These are phyloP conservation scores for Sandelia bainsii DNA, from an alignment of 2,797 vertebrate genomes.

Conservation along the genomic window DNA sequence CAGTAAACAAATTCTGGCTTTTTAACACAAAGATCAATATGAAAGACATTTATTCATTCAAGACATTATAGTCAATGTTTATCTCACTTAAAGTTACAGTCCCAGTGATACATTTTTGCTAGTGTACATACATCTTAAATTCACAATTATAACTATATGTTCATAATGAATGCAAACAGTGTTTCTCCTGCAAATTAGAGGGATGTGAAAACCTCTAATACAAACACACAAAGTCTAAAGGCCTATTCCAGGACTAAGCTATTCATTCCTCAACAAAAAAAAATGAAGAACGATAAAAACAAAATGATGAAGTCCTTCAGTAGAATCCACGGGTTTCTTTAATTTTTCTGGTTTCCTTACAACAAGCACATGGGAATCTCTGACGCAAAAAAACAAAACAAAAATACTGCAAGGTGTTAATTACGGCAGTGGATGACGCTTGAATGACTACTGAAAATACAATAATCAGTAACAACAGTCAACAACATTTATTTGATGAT, in stretches of 20 bases:
- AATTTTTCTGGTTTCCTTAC: background rate
- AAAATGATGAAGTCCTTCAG: background rate
- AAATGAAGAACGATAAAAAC: background rate
- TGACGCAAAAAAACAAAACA: background rate
- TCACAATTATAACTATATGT: conserved; percentile 11
- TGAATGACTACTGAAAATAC: conserved; percentile 12
- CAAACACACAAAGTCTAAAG: background rate
- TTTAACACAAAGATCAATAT: conserved; percentile 24
- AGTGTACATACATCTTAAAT: conserved; percentile 9
- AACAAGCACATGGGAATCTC: background rate
- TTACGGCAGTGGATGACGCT: conserved; percentile 1
- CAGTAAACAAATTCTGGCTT: conserved; percentile 17
- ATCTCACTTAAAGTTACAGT: conserved; percentile 43
- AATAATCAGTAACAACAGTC: background rate
- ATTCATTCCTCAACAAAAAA: background rate
- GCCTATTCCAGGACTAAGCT: background rate
- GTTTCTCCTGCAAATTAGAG: conserved; percentile 13
- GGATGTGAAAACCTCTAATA: background rate
- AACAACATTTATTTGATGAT: background rate
- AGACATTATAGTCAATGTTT: conserved; percentile 48
- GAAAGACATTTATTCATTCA: conserved; percentile 49
- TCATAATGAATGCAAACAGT: conserved; percentile 23
- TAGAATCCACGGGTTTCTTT: background rate
- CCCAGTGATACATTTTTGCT: conserved; percentile 11
- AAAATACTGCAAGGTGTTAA: background rate